A percentile compares a stretch with the other conserved stretches of the same genome.
These are phyloP conservation scores for Prorops nasuta DNA, from an alignment of 1,140 invertebrate species.

Conservation along the genomic window DNA sequence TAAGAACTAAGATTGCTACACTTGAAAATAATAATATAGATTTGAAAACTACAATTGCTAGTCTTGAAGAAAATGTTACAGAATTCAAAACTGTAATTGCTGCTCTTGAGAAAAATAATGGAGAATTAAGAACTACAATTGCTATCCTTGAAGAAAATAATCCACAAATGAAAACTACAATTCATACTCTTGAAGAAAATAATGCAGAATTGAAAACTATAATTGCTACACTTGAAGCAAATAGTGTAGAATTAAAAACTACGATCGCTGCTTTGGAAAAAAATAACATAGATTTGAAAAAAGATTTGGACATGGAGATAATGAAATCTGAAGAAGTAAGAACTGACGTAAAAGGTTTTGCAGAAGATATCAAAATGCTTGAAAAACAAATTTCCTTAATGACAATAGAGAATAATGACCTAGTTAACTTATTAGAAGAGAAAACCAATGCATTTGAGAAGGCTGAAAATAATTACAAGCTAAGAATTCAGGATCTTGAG, in stretches of 20 bases:
- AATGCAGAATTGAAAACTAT: constrained; percentile 26
- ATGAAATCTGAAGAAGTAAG: constrained; percentile 40
- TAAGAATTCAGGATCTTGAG: constrained; percentile 26
- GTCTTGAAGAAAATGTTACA: background rate
- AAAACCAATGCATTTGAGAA: constrained; percentile 26
- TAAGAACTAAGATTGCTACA: background rate
- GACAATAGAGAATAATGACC: constrained; percentile 42
- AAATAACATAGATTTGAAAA: background rate
- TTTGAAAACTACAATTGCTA: background rate
- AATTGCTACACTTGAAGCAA: background rate
- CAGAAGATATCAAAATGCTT: constrained; percentile 34
- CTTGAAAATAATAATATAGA: background rate
- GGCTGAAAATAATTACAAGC: constrained; percentile 18
- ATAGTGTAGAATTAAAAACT: background rate
- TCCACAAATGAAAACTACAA: background rate
- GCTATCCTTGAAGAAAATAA: background rate
- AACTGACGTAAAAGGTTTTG: constrained; percentile 32
- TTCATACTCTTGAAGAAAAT: constrained; percentile 28
- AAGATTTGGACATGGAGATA: constrained; percentile 31
- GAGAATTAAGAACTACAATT: background rate
- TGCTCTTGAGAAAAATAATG: background rate
- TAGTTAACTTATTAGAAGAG: constrained; percentile 30
- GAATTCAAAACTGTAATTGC: background rate
- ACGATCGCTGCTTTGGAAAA: background rate
- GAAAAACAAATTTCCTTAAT: constrained; percentile 36